Evolutionary conservation across 2,888 invertebrate genomes (phyloP), one percentile per base, ranked within the genome.

Genomic region (Busseola fusca): DNA sequence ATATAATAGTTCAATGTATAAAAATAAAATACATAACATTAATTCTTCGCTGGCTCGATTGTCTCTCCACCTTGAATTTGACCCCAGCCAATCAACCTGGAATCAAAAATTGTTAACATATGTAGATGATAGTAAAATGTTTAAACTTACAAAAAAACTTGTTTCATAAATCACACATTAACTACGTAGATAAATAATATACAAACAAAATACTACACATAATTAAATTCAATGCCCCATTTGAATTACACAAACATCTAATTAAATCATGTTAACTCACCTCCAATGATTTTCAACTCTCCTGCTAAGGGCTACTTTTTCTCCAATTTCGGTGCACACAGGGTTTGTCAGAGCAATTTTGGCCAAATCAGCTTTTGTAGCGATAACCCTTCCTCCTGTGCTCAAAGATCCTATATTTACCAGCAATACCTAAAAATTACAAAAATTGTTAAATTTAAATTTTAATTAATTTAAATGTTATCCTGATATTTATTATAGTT

Each of bases 241-340:
- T 48, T 34, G 5, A 60, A 37, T n/a, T 16, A 48, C 37, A 18
- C 2, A 30, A 30, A 27, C 0, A 27, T 50, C 27, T 16, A 27
- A 27, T 37, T 50, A 27, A 56, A 25, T 60, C 18, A 58, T 63
- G 21, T 37, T 54, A 27, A 88, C 94, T 93, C 93, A 98, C 98
- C 99, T 97, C 99, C 99, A 99, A 96, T 99, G 99, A 93, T 99
- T 99, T 89, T 99, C 99, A 57, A 99, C 99, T 95, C 99, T 97
- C 91, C 99, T 97, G 92, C 99, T 99, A 62, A 99, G 97, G n/a
- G 99, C 99, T 87, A 99, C 99, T 93, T 99, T 99, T 93, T 99
- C 99, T 67, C 99, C 99, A 76, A 98, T 97, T 95, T 99, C 99
- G 16, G 99, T 99, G 94, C 99, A 99, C 10, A 99, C 99, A 1